Evolutionary conservation across 2,113 vertebrate genomes (phyloP).

Genomic region (Chelonoidis abingdonii): DNA sequence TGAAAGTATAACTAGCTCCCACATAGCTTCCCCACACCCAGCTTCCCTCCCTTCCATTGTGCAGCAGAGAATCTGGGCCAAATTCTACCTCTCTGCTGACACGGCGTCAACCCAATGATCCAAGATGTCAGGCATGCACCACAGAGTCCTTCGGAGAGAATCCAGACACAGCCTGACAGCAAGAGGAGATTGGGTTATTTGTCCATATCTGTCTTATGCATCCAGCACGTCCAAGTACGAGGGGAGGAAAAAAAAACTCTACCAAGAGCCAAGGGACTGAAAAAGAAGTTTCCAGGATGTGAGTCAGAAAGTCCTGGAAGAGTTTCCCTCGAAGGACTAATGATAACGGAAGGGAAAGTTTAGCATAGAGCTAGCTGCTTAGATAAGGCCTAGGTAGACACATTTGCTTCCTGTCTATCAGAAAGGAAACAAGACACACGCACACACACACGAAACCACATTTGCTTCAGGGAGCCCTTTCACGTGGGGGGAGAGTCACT

Average conservation of each 20-base stretch:
- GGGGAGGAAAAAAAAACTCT: neutral
- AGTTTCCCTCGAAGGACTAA: neutral
- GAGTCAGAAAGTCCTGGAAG: neutral
- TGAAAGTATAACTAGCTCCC: neutral
- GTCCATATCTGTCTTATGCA: slow-evolving; percentile 6
- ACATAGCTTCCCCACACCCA: neutral
- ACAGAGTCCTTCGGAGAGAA: neutral
- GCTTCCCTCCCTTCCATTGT: neutral
- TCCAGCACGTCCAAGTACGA: slow-evolving; percentile 21
- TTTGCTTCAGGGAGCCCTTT: neutral
- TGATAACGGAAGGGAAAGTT: neutral
- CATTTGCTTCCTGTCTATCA: fast-evolving
- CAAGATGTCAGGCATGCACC: neutral
- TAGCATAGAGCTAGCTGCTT: neutral
- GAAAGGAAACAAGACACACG: neutral
- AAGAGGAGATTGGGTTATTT: slow-evolving; percentile 10
- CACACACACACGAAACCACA: fast-evolving
- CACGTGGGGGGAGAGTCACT: fast-evolving
- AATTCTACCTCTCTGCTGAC: neutral
- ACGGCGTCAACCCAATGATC: neutral
- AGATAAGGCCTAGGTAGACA: neutral
- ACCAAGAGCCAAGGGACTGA: neutral
- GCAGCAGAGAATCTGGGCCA: neutral
- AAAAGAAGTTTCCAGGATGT: neutral
- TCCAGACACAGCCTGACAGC: neutral